Evolutionary conservation across 1,140 invertebrate genomes (phyloP), one percentile per base, ranked within the genome.

Genomic region (Saccostrea echinata): DNA sequence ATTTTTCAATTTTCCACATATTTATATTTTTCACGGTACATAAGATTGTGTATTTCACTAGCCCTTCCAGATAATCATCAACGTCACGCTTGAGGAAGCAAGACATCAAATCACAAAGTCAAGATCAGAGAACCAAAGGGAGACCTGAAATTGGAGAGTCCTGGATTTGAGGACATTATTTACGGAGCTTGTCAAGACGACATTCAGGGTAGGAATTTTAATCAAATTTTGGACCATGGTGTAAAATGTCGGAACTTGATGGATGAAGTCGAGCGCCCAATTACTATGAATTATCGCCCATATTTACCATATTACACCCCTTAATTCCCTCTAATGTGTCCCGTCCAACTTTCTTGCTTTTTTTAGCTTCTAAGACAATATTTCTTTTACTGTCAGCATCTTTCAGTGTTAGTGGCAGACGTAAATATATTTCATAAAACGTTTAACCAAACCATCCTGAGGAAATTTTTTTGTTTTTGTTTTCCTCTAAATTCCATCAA

Each of bases 21-120:
- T 84, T 84, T 84, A 84, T 35, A 84, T 84, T 84, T 84, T 84
- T 33, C 83, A 84, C 52, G 83, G 83, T 84, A 84, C 30, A 61
- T 84, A 55, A 84, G 51, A 83, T 53, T 83, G 35, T 83, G 81
- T 76, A 76, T 76, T 76, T 76, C 68, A 76, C 68, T 33, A 30
- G 68, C 68, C 55, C 68, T 12, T 76, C 27, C 27, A 76, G 68
- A 76, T 76, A 76, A 76, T 30, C 68, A 76, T 76, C 68, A 11
- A 76, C 30, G 68, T 76, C 68, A 76, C 68, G 68, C 68, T 33
- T 76, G 68, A 76, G 68, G 68, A 76, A 76, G 27, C 33, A 76
- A 76, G 68, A 76, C 68, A 76, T 76, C 68, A 76, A 30, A 76
- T 33, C 68, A 76, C 68, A 76, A 76, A 76, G 68, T 76, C 68